phyloP scores from a whole-genome alignment of 2,888 invertebrate species.

The Panopea generosa region DNA sequence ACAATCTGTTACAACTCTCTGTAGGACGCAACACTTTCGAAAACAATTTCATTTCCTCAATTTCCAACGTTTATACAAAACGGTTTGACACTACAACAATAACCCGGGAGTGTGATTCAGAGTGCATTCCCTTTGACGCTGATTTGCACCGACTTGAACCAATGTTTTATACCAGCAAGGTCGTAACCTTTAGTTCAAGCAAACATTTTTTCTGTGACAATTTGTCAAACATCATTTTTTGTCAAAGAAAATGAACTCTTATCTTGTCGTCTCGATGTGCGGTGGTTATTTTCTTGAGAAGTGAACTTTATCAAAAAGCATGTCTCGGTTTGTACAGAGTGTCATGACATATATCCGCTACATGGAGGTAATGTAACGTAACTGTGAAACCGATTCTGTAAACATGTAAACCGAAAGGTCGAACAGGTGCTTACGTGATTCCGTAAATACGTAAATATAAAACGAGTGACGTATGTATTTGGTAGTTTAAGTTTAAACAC shows the following conservation, averaged over 20 bases:
- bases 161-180: slow-evolving; percentile 7
- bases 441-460: slow-evolving; percentile 14
- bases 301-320: slow-evolving; percentile 2
- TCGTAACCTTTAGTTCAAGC: slow-evolving; percentile 20
- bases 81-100: too few relatives aligned
- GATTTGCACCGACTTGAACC: slow-evolving; percentile 26
- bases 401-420: slow-evolving; percentile 24
- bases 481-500: too few relatives aligned
- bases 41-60: too few relatives aligned
- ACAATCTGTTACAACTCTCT: too few relatives aligned
- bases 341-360: slow-evolving; percentile 37
- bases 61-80: too few relatives aligned
- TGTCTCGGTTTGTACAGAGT: slow-evolving; percentile 12
- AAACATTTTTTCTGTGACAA: slow-evolving; percentile 24
- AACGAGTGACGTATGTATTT: slow-evolving; percentile 23
- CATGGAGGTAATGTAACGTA: slow-evolving; percentile 22
- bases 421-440: slow-evolving; percentile 37
- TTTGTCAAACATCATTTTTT: slow-evolving; percentile 40
- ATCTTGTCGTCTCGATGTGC: slow-evolving; percentile 29
- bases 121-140: too few relatives aligned
- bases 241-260: slow-evolving; percentile 27
- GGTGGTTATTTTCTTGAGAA: slow-evolving; percentile 10
- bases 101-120: too few relatives aligned
- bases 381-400: neutral
- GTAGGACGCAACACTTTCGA: too few relatives aligned